These are phyloP conservation scores for Bubo blakistoni DNA, from an alignment of 2,113 vertebrate species.

Conservation along the genomic window DNA sequence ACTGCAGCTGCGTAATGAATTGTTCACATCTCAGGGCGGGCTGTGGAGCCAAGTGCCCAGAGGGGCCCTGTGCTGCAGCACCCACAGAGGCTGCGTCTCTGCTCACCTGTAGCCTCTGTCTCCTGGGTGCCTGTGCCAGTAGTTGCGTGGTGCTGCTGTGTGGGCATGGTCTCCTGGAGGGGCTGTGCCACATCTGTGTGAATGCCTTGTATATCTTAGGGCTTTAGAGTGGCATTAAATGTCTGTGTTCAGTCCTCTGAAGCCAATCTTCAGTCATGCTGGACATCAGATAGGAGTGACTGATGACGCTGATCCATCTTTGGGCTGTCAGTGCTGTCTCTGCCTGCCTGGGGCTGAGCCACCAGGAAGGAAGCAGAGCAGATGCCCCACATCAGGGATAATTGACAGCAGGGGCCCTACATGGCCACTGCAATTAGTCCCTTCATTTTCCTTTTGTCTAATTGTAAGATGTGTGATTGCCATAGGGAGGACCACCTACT, in stretches of 20 bases:
- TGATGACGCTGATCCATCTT: not conserved
- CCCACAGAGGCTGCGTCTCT: accelerated
- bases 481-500: not conserved
- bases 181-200: not conserved
- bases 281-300: not conserved
- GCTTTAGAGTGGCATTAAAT: not conserved
- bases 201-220: not conserved
- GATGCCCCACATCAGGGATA: not conserved
- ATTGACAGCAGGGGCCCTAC: not conserved
- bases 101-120: not conserved
- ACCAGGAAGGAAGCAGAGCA: not conserved
- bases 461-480: not conserved
- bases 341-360: not conserved
- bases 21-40: accelerated
- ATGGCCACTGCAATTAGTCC: not conserved
- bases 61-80: not conserved
- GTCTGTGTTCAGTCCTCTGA: not conserved
- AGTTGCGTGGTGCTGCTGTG: accelerated
- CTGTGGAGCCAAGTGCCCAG: not conserved
- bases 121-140: not conserved
- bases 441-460: not conserved
- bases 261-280: not conserved
- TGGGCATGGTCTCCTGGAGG: not conserved
- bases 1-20: not conserved
- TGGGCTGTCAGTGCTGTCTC: not conserved